Evolutionary conservation across 2,113 vertebrate genomes (phyloP).

Genomic region (Steatornis caripensis): DNA sequence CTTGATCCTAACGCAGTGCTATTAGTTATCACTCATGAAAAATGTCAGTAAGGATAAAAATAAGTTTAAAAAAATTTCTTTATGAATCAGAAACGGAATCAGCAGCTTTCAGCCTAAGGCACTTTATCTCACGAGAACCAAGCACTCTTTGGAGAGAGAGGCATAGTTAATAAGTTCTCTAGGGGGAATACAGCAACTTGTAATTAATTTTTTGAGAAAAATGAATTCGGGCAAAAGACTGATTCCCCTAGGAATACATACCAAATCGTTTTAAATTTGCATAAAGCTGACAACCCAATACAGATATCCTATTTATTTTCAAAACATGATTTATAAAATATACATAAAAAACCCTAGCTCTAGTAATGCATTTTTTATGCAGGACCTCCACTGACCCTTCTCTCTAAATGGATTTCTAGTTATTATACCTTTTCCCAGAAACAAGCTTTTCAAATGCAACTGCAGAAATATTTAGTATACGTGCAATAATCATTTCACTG

Average conservation of each 20-base stretch:
- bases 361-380: constrained; percentile 1
- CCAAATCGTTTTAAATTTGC: neutral
- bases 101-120: constrained; percentile 24
- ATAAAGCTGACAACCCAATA: neutral
- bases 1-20: neutral
- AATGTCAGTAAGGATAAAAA: neutral
- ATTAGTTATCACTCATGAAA: neutral
- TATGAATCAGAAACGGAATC: constrained; percentile 24
- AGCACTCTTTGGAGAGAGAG: constrained; percentile 36
- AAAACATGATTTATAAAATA: constrained; percentile 2
- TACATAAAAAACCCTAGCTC: neutral
- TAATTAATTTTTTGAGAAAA: constrained; percentile 55
- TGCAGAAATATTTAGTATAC: neutral
- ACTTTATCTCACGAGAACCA: neutral
- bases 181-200: constrained; percentile 27
- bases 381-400: neutral
- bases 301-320: neutral
- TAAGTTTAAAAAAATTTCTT: neutral
- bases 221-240: neutral
- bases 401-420: neutral
- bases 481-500: neutral
- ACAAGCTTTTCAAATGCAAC: neutral
- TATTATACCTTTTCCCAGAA: neutral
- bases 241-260: neutral
- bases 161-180: constrained; percentile 33